Percentiles rank a stretch among this genome's conserved stretches.
Evolutionary conservation across 2,113 vertebrate genomes (phyloP).

Genomic region (Sylvietta virens): DNA sequence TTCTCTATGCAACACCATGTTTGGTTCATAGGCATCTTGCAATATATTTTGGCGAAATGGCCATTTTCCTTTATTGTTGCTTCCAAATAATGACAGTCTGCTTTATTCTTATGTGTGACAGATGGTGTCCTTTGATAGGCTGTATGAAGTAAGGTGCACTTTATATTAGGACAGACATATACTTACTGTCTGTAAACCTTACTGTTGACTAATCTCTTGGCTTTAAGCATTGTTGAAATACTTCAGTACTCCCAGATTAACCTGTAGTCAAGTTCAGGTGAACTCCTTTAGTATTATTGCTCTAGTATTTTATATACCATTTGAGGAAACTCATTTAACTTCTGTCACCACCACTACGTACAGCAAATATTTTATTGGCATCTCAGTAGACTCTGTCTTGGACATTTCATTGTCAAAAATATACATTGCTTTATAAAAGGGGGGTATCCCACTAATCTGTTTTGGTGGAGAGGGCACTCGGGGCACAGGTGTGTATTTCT

Average conservation of each 20-base stretch:
- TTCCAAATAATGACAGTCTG: not conserved
- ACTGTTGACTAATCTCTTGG: not conserved
- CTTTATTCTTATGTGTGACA: not conserved
- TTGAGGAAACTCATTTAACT: not conserved
- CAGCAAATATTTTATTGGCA: not conserved
- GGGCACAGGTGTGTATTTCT: rapidly evolving
- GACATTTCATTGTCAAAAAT: not conserved
- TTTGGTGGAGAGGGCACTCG: not conserved
- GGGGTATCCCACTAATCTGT: not conserved
- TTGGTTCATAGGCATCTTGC: not conserved
- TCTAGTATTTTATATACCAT: not conserved
- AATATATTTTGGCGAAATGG: not conserved
- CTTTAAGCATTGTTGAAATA: not conserved
- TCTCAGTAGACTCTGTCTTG: not conserved
- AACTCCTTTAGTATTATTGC: not conserved
- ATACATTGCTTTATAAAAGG: not conserved
- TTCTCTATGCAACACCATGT: not conserved
- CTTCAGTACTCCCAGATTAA: not conserved
- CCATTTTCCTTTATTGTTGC: not conserved
- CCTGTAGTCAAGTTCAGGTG: not conserved
- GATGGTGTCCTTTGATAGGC: not conserved
- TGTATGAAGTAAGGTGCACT: not conserved
- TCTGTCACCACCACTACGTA: not conserved
- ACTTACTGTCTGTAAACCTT: not conserved
- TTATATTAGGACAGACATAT: not conserved